Percentiles rank a stretch among this genome's conserved stretches.
Evolutionary conservation across 2,797 vertebrate genomes (phyloP).

Genomic region (Pangasius larnaudii): DNA sequence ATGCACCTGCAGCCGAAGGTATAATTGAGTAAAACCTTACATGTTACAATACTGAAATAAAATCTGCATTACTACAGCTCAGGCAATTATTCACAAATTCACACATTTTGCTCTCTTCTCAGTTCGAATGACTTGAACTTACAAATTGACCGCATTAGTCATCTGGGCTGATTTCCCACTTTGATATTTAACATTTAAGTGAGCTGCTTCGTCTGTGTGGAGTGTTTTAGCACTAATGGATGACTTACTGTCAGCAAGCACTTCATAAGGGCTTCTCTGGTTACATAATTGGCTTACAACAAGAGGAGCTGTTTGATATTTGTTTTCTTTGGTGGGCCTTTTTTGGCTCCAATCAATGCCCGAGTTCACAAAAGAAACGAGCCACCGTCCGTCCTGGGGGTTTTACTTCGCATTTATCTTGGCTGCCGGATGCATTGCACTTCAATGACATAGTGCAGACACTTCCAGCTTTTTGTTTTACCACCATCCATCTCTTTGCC

Average conservation of each 20-base stretch:
- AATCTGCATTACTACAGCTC: not conserved
- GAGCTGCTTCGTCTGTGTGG: slow-evolving; percentile 27
- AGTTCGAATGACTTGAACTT: slow-evolving; percentile 4
- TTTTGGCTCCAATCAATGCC: slow-evolving; percentile 30
- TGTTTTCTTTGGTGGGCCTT: slow-evolving; percentile 48
- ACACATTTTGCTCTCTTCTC: not conserved
- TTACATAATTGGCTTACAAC: slow-evolving; percentile 58
- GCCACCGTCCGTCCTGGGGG: slow-evolving; percentile 41
- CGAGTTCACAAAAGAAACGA: slow-evolving; percentile 33
- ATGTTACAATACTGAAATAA: not conserved
- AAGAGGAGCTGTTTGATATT: slow-evolving; percentile 52
- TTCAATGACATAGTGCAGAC: slow-evolving; percentile 55
- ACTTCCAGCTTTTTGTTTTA: slow-evolving; percentile 53
- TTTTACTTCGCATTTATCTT: slow-evolving; percentile 60
- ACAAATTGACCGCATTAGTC: slow-evolving; percentile 36
- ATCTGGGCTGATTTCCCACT: slow-evolving; percentile 44
- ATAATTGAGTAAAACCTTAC: not conserved
- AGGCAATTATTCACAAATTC: not conserved
- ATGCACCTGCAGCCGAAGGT: not conserved
- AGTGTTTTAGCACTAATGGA: slow-evolving; percentile 45
- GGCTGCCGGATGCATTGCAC: slow-evolving; percentile 48
- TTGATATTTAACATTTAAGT: slow-evolving; percentile 38
- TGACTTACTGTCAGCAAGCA: slow-evolving; percentile 53
- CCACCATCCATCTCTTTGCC: slow-evolving; percentile 47
- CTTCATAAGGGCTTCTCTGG: slow-evolving; percentile 55